phyloP scores from a whole-genome alignment of 2,797 vertebrate genomes.

The Rhadinocentrus ornatus region DNA sequence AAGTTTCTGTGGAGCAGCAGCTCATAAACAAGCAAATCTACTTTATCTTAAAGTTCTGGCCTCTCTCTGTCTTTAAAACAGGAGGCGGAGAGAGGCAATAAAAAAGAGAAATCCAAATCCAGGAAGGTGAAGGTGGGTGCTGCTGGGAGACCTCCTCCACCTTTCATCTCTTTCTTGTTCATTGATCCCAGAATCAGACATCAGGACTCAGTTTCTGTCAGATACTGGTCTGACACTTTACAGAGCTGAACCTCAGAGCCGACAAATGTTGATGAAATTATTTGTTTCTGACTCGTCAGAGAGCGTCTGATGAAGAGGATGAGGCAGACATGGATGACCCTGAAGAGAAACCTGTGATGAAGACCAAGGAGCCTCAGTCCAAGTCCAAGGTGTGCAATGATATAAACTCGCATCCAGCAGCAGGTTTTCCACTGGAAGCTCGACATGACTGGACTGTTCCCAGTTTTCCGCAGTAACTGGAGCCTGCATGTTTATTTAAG shows the following conservation, averaged over 20 bases:
- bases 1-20: too few species aligned
- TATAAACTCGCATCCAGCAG: too few species aligned
- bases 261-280: too few species aligned
- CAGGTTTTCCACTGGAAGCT: too few species aligned
- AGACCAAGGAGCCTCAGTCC: slow-evolving; percentile 50
- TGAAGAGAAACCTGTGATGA: slow-evolving; percentile 57
- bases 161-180: neutral
- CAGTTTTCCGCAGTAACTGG: too few species aligned
- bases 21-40: too few species aligned
- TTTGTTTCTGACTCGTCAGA: slow-evolving; percentile 43
- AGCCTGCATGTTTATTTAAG: too few species aligned
- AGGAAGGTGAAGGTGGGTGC: slow-evolving; percentile 73
- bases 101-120: slow-evolving; percentile 72
- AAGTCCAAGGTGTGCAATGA: slow-evolving; percentile 50
- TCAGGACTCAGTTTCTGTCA: neutral
- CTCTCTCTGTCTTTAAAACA: slow-evolving; percentile 66
- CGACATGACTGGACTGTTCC: too few species aligned
- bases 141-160: slow-evolving; percentile 10
- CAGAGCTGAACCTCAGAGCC: neutral
- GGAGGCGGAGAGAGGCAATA: slow-evolving; percentile 74
- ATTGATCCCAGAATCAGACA: neutral
- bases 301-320: slow-evolving; percentile 63
- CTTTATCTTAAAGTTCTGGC: neutral
- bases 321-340: slow-evolving; percentile 64
- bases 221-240: neutral